phyloP scores from a whole-genome alignment of 2,888 invertebrate species.

The Ceriagrion tenellum region DNA sequence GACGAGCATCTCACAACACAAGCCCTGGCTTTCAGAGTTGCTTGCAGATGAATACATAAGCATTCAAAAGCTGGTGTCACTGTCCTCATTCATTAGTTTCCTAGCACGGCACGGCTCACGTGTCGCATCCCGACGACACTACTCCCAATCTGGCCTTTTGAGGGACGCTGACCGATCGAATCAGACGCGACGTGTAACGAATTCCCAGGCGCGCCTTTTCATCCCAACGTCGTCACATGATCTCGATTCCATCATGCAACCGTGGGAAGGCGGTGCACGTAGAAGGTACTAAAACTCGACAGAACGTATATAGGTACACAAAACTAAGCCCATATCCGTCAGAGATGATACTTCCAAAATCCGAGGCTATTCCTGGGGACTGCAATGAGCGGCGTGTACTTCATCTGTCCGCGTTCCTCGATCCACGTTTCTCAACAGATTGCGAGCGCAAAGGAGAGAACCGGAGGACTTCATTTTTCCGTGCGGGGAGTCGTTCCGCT shows the following conservation, averaged over 20 bases:
- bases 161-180: no score
- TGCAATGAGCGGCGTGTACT: background rate
- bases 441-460: background rate
- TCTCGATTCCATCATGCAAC: background rate
- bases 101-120: no score
- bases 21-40: no score
- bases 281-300: background rate
- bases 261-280: background rate
- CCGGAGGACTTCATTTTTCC: background rate
- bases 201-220: no score
- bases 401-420: background rate
- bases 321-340: background rate
- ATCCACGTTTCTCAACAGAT: background rate
- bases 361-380: background rate
- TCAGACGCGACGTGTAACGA: no score
- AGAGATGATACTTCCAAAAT: background rate
- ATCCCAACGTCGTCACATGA: background rate
- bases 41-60: no score
- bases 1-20: no score
- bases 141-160: no score
- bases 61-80: no score
- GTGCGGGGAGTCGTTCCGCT: background rate
- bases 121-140: no score
- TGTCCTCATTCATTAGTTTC: no score
- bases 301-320: background rate